Evolutionary conservation across 2,797 vertebrate species (phyloP), one percentile per base, ranked within the genome.

Genomic region (Pseudochirops cupreus): DNA sequence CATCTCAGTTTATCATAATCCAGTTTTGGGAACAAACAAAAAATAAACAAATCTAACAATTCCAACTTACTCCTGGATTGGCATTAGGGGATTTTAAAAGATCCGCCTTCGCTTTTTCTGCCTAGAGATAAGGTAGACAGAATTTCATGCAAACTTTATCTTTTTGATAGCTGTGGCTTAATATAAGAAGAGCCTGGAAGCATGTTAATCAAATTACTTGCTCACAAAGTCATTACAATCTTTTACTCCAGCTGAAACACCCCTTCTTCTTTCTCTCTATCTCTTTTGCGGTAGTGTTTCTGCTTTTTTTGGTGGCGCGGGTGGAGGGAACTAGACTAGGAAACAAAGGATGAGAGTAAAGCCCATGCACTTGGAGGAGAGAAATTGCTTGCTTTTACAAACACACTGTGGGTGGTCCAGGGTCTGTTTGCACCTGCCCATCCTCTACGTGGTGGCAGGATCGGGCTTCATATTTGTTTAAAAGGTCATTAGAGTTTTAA

Each of bases 361-460:
- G 62, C 33, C 33, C 31, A n/a, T 82, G 74, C 21, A 39, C 39
- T 82, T 39, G 21, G 5, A 39, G 7, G n/a, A 46, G 21, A 82
- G 18, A 82, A 82, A 82, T 18, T 26, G 7, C 74, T 82, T 82
- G 6, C 74, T 82, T 82, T 82, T 82, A 39, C 74, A 82, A 11
- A 46, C 74, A 82, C 74, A 82, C 9, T 46, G n/a, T 82, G 74
- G 74, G 74, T 82, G 74, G n/a, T 82, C 74, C 39, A 82, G 74
- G 18, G 74, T 82, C 39, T 82, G 74, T 46, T 82, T 82, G 74
- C 74, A 82, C 74, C 74, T 82, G 74, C 74, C 74, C 39, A 24
- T 82, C 39, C 18, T 46, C 39, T 90, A 82, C 10, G 26, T 96
- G 82, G 39, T 92, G 39, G 91, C 87, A 92, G 39, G 95, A 91